Percentiles rank a stretch among this genome's conserved stretches.
Evolutionary conservation across 2,888 invertebrate genomes (phyloP).

Genomic region (Monopis laevigella): DNA sequence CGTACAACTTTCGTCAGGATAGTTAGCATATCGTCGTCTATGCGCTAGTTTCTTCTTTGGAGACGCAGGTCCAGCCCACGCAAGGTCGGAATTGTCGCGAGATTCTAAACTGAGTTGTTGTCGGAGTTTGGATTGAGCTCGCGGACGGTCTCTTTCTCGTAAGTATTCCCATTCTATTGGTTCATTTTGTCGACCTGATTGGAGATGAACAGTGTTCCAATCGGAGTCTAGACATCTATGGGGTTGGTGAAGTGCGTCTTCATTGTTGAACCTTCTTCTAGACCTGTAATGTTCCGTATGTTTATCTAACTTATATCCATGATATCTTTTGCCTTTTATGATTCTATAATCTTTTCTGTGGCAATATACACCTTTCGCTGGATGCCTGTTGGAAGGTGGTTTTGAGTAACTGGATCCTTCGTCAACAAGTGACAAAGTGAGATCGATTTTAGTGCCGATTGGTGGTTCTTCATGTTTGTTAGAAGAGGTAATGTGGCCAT

Average conservation of each 20-base stretch:
- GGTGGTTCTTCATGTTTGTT: conserved; percentile 44
- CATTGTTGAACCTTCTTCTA: too few species aligned
- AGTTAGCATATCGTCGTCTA: conserved; percentile 48
- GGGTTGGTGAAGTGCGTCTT: too few species aligned
- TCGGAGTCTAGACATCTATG: too few species aligned
- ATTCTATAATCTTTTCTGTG: conserved; percentile 42
- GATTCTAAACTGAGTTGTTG: conserved; percentile 64
- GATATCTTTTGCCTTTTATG: conserved; percentile 36
- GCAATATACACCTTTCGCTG: conserved; percentile 39
- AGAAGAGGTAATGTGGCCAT: conserved; percentile 63
- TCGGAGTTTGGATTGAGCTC: conserved; percentile 62
- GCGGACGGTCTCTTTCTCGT: too few species aligned
- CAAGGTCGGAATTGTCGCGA: conserved; percentile 59
- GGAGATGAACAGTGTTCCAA: too few species aligned
- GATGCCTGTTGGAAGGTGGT: conserved; percentile 36
- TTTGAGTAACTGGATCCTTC: conserved; percentile 38
- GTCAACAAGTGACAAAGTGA: conserved; percentile 45
- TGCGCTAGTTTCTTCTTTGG: conserved; percentile 51
- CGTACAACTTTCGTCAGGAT: conserved; percentile 56
- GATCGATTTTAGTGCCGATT: conserved; percentile 44
- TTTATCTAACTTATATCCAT: too few species aligned
- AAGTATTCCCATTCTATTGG: too few species aligned
- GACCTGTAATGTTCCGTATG: too few species aligned
- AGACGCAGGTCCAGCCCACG: conserved; percentile 54
- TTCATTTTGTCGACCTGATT: too few species aligned